Percentiles rank a stretch among this genome's conserved stretches.
Evolutionary conservation across 2,113 vertebrate genomes (phyloP).

Genomic region (Cariama cristata): DNA sequence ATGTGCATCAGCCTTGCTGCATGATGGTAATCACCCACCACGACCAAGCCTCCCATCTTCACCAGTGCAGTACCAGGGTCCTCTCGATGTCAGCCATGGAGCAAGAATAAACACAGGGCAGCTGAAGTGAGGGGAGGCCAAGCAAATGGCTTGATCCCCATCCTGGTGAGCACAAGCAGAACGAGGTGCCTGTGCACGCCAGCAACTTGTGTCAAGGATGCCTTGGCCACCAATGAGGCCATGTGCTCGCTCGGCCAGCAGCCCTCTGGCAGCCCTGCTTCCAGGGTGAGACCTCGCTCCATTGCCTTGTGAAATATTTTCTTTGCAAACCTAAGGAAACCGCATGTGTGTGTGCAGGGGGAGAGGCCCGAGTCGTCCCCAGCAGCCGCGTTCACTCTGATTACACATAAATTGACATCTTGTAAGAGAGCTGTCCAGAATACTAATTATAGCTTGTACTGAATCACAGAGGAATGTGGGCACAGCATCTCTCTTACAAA

Average conservation of each 20-base stretch:
- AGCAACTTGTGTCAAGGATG: too few species aligned
- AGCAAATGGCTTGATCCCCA: rapidly evolving
- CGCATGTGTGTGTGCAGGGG: rapidly evolving
- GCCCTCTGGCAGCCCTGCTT: not conserved
- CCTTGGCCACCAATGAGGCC: rapidly evolving
- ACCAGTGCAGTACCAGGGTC: not conserved
- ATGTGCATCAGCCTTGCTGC: not conserved
- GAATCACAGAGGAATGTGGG: not conserved
- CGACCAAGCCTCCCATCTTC: not conserved
- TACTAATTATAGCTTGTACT: not conserved
- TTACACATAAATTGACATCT: slow-evolving; percentile 9
- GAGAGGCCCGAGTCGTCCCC: not conserved
- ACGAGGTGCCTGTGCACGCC: rapidly evolving
- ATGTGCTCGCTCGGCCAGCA: rapidly evolving
- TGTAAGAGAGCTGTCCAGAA: slow-evolving; percentile 13
- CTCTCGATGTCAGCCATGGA: not conserved
- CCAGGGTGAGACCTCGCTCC: not conserved
- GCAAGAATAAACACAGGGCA: rapidly evolving
- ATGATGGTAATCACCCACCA: too few species aligned
- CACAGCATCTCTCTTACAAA: slow-evolving; percentile 12
- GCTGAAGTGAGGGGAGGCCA: not conserved
- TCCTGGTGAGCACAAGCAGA: not conserved
- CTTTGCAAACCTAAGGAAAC: not conserved
- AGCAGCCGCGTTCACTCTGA: rapidly evolving
- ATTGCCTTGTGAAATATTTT: not conserved